These are phyloP conservation scores for Cebus imitator DNA, from an alignment of 2,113 vertebrate species.

Conservation along the genomic window DNA sequence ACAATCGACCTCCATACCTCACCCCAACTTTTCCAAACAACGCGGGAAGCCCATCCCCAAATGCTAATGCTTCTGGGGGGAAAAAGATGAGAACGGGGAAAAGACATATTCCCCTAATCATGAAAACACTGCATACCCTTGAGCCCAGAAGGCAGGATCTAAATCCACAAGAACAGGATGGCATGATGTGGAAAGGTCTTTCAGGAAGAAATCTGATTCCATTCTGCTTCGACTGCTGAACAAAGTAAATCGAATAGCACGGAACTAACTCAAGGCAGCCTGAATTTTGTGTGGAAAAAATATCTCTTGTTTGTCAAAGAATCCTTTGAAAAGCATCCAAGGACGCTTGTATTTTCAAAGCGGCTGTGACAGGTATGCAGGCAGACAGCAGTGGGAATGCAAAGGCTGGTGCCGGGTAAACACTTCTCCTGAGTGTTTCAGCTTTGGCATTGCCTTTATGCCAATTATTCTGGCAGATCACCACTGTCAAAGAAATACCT, in stretches of 20 bases:
- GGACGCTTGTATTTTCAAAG: not conserved
- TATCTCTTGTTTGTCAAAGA: constrained; percentile 39
- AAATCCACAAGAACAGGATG: not conserved
- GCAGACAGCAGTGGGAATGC: not conserved
- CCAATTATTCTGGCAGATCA: constrained; percentile 8
- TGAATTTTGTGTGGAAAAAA: not conserved
- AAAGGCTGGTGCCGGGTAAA: constrained; percentile 31
- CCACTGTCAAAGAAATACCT: constrained; percentile 10
- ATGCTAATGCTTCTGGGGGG: not conserved
- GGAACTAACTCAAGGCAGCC: constrained; percentile 36
- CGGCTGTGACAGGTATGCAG: constrained; percentile 18
- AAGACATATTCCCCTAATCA: not conserved
- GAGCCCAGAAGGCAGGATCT: not conserved
- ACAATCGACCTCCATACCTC: not conserved
- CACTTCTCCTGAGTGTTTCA: not conserved
- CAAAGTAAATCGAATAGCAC: not conserved
- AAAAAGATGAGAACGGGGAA: not conserved
- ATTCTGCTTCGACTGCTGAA: not conserved
- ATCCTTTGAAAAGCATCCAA: constrained; percentile 38
- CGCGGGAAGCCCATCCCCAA: not conserved
- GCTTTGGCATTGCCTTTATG: not conserved
- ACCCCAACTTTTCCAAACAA: not conserved
- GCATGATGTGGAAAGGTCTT: not conserved
- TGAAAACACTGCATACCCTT: not conserved
- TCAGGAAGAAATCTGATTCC: not conserved